Evolutionary conservation across 2,113 vertebrate species (phyloP).

Genomic region (Phocoena phocoena): DNA sequence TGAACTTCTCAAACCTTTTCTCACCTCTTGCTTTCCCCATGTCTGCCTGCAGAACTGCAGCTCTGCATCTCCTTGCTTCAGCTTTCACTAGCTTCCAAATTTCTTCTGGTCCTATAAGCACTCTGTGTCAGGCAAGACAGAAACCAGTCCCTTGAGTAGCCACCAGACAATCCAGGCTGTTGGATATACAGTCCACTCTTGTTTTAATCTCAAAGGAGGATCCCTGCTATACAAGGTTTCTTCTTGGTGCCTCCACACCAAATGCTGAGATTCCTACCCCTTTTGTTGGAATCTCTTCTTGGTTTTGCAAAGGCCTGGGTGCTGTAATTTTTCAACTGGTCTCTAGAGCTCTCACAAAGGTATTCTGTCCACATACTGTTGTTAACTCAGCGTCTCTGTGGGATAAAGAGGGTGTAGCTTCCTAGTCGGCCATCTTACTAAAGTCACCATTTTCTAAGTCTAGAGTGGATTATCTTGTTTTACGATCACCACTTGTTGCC

Average conservation of each 20-base stretch:
- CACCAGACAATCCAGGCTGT: neutral
- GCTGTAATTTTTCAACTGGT: neutral
- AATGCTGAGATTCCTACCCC: neutral
- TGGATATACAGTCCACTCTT: fast-evolving
- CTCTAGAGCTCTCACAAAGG: neutral
- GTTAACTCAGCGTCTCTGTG: neutral
- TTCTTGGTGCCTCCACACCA: neutral
- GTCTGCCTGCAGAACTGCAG: neutral
- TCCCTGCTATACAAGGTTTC: neutral
- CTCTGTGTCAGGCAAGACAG: neutral
- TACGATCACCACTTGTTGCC: neutral
- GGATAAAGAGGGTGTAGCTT: neutral
- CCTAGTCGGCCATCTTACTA: neutral
- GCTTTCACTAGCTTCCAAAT: neutral
- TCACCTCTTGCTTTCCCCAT: neutral
- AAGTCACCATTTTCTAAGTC: neutral
- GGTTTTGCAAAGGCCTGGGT: neutral
- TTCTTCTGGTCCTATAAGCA: neutral
- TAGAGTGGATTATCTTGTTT: neutral
- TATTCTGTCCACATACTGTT: neutral
- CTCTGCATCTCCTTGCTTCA: neutral
- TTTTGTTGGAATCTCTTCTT: neutral
- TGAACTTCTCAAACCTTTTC: neutral
- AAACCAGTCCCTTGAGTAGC: neutral
- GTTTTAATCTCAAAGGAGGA: too few relatives aligned